These are phyloP conservation scores for Bombus superbus DNA, from an alignment of 1,140 invertebrate species.

Conservation along the genomic window DNA sequence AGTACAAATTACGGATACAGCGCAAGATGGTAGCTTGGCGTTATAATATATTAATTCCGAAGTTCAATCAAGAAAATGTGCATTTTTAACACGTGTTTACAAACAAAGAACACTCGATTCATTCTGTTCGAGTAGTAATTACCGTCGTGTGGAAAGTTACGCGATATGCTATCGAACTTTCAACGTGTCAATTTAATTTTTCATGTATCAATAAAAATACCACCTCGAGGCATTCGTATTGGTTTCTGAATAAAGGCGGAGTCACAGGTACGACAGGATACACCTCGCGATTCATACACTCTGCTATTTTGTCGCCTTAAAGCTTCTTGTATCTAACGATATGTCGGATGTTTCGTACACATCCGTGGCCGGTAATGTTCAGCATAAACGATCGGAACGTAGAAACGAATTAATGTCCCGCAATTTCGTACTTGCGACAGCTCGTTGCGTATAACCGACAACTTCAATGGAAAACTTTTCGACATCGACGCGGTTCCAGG, in stretches of 20 bases:
- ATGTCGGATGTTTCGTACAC: slow-evolving; percentile 4
- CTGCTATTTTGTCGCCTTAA: background rate
- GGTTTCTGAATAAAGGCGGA: background rate
- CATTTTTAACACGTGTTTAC: background rate
- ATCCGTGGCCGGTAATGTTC: background rate
- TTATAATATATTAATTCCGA: background rate
- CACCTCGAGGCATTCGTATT: background rate
- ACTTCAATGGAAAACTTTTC: background rate
- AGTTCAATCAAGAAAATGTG: background rate
- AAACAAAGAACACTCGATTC: background rate
- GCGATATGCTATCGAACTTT: background rate
- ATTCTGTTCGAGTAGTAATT: background rate
- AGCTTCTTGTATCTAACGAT: background rate
- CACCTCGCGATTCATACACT: background rate
- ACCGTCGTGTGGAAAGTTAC: background rate
- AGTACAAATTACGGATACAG: background rate
- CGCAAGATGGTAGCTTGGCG: background rate
- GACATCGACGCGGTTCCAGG: background rate
- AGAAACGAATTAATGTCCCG: background rate
- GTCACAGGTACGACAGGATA: background rate
- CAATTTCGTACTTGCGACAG: slow-evolving; percentile 45
- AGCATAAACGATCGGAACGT: background rate
- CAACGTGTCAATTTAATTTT: background rate
- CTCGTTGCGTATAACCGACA: slow-evolving; percentile 5
- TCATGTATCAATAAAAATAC: too few relatives aligned